These are phyloP conservation scores for Alcedo atthis DNA, from an alignment of 2,797 vertebrate genomes.

Conservation along the genomic window DNA sequence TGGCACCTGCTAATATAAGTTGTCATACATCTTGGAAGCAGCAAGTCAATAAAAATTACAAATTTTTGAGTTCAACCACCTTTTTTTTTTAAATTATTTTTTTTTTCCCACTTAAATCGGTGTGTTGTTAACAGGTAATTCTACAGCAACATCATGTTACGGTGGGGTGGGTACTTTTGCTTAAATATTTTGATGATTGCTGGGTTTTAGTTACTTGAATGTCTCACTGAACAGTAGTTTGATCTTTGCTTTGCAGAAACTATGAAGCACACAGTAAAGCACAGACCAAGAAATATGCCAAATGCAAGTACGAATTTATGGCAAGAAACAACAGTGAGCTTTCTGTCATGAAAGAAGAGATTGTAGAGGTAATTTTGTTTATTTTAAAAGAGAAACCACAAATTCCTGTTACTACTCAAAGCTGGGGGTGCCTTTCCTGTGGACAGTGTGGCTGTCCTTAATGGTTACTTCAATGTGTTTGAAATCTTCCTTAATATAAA, in stretches of 20 bases:
- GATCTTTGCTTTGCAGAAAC: slow-evolving; percentile 77
- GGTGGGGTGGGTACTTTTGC: background rate
- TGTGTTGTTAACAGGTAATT: background rate
- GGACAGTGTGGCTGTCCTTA: background rate
- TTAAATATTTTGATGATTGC: background rate
- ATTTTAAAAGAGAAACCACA: background rate
- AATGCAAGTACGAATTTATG: slow-evolving; percentile 94
- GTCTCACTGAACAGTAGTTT: background rate
- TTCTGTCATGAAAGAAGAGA: slow-evolving; percentile 90
- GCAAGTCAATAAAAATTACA: background rate
- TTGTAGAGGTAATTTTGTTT: slow-evolving; percentile 87
- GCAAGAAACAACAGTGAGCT: slow-evolving; percentile 94
- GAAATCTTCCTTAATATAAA: background rate
- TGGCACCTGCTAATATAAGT: background rate
- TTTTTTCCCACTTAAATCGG: background rate
- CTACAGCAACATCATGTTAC: background rate
- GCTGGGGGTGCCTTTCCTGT: background rate
- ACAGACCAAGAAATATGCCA: slow-evolving; percentile 86
- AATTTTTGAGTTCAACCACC: background rate
- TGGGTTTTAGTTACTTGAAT: background rate
- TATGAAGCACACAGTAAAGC: slow-evolving; percentile 78
- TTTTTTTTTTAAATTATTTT: background rate
- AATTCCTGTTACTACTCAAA: background rate
- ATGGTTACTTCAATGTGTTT: background rate
- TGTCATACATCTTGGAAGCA: background rate